Evolutionary conservation across 1,140 invertebrate species (phyloP), one percentile per base, ranked within the genome.

Genomic region (Macrobrachium rosenbergii): DNA sequence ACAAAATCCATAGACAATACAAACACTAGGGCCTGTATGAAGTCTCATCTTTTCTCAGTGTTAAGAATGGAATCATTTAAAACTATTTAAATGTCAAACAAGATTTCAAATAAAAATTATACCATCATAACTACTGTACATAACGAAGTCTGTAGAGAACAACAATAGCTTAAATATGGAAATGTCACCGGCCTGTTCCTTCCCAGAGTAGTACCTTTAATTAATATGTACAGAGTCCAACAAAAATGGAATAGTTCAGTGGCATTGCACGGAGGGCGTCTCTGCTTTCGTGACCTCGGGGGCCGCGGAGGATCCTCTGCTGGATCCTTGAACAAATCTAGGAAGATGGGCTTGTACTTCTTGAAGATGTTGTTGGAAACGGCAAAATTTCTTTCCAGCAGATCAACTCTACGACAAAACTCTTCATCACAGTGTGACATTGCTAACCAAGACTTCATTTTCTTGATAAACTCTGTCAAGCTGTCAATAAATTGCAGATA

Each of bases 381-480:
- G 84, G 96, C 95, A 94, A 99, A 99, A 91, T 98, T 99, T 78
- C 95, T 94, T 91, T 99, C 96, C 75, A 99, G 92, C 85, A 95
- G 94, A 77, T 97, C 95, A 77, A 99, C 96, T 92, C 96, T 97
- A 28, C 95, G 94, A 83, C 95, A 93, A 91, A 99, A 97, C 69
- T 97, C 96, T 89, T 95, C 94, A 0, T 96, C 94, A 91, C 98
- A 94, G 89, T 95, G 95, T 0, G 97, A 95, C 97, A 99, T 99
- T 90, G 98, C 97, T 72, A 96, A 95, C 98, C 98, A 99, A 91
- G 96, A 96, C 91, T 97, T 97, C 90, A 98, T 98, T 93, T 99
- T 99, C 73, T 94, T 95, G 91, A 99, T 99, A 93, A 99, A 99
- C 89, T 99, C 96, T 86, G 97, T 96, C 64, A 99, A 93, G 90